A percentile compares a stretch with the other conserved stretches of the same genome.
These are phyloP conservation scores for Epinotia demarniana DNA, from an alignment of 2,888 invertebrate species.

Conservation along the genomic window DNA sequence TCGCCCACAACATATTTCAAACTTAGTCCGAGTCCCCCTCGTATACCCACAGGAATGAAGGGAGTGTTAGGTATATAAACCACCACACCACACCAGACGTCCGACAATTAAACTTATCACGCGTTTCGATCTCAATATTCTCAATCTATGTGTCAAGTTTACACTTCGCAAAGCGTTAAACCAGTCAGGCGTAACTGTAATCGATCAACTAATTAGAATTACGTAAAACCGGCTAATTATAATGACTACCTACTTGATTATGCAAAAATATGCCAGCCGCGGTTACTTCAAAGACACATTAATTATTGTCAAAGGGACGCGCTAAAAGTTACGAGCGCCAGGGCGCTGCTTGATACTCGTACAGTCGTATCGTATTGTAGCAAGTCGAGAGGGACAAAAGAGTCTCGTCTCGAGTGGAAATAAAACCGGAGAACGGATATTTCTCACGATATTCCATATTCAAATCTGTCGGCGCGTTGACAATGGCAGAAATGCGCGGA, in stretches of 20 bases:
- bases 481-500: conserved; percentile 51
- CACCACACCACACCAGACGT: background rate
- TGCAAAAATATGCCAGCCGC: conserved; percentile 25
- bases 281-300: conserved; percentile 26
- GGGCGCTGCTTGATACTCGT: conserved; percentile 49
- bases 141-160: conserved; percentile 25
- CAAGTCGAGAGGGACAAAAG: conserved; percentile 53
- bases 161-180: conserved; percentile 17
- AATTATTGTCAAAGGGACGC: conserved; percentile 9
- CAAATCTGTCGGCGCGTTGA: conserved; percentile 54
- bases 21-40: background rate
- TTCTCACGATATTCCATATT: conserved; percentile 61
- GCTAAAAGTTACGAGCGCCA: conserved; percentile 47
- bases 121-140: conserved; percentile 20
- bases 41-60: background rate
- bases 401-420: conserved; percentile 58
- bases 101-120: conserved; percentile 2
- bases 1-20: background rate
- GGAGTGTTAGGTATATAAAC: background rate
- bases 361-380: conserved; percentile 47
- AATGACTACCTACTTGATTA: conserved; percentile 17
- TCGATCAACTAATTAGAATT: conserved; percentile 38
- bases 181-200: conserved; percentile 29
- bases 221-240: conserved; percentile 26
- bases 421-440: conserved; percentile 56